Base-by-base conservation (phyloP, 2,888 invertebrate species). In the Eilema griseolum region DNA sequence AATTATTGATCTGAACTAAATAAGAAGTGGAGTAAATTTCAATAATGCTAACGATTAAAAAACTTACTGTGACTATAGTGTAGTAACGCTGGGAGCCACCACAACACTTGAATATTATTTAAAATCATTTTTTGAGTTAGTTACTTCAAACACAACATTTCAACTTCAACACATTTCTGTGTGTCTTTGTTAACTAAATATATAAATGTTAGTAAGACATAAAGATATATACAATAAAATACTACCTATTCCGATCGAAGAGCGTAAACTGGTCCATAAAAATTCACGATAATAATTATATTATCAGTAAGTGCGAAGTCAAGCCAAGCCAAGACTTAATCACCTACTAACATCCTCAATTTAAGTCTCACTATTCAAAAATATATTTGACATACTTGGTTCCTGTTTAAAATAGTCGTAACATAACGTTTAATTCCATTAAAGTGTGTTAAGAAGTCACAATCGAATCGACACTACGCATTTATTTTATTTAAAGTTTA, bases 61-160 rank as follows among this genome's bases (percentile, higher is more conserved):
- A 66, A 75, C 79, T 77, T 68, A 80, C 80, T 62, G 33, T 61
- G 37, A 5, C 62, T 57, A 11, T 67, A 68, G 62, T 70, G 60
- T 56, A 46, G 60, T 23, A 63, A 67, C 12, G 59, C 71, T 23
- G 62, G 5, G n/a, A 72, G 63, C 31, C 63, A 23, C 28, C 59
- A 63, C 31, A 46, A 59, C 31, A 68, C 28, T 67, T n/a, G n/a
- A 71, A 70, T 65, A 61, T 2, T 24, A 23, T 24, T 37, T 60
- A 68, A 77, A 60, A 5, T 56, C 69, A 77, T 69, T 65, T 69
- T 61, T 67, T 67, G 61, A 52, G 4, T 62, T 28, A n/a, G 20
- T n/a, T 52, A 56, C 57, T 31, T 52, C 28, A 56, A 20, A 41
- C 57, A 66, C 16, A 33, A 57, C 57, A 57, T 69, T 74, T 67